Percentiles rank a stretch among this genome's conserved stretches.
Evolutionary conservation across 2,797 vertebrate species (phyloP).

Genomic region (Sebastes kiyomatsui): DNA sequence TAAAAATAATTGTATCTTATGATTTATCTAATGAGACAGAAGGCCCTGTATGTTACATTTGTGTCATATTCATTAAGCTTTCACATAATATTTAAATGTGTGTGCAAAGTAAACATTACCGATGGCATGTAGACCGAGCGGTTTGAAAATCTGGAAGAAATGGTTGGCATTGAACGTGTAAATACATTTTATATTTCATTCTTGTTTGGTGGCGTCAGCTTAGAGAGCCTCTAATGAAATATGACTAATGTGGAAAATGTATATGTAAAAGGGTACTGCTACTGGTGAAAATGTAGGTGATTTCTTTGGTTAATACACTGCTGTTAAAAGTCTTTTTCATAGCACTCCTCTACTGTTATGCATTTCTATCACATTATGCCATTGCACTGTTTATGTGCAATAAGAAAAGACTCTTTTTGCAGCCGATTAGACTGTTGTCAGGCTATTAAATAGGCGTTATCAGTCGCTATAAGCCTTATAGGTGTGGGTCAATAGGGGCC

Average conservation of each 20-base stretch:
- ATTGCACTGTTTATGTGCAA: slow-evolving; percentile 40
- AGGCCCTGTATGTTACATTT: slow-evolving; percentile 32
- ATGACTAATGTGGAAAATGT: slow-evolving; percentile 22
- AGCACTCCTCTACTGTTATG: slow-evolving; percentile 26
- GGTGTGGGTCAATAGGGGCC: too few relatives aligned
- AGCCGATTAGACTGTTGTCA: too few relatives aligned
- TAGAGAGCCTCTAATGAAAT: slow-evolving; percentile 39
- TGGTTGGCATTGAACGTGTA: slow-evolving; percentile 56
- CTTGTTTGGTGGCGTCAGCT: slow-evolving; percentile 28
- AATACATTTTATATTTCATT: slow-evolving; percentile 65
- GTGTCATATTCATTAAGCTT: slow-evolving; percentile 41
- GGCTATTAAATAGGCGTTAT: too few relatives aligned
- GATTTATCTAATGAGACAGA: slow-evolving; percentile 36
- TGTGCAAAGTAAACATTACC: slow-evolving; percentile 17
- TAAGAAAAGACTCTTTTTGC: neutral
- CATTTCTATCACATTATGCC: slow-evolving; percentile 48
- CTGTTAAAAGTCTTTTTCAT: slow-evolving; percentile 30
- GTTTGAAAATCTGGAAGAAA: neutral
- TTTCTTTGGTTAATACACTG: slow-evolving; percentile 15
- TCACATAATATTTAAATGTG: slow-evolving; percentile 32
- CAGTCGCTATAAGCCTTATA: too few relatives aligned
- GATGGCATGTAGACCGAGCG: neutral
- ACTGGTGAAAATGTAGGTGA: neutral
- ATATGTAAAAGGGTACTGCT: slow-evolving; percentile 7
- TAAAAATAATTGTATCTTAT: slow-evolving; percentile 58